Conservation (phyloP, 2,797 vertebrate species). For the Chaetophractus vellerosus region DNA sequence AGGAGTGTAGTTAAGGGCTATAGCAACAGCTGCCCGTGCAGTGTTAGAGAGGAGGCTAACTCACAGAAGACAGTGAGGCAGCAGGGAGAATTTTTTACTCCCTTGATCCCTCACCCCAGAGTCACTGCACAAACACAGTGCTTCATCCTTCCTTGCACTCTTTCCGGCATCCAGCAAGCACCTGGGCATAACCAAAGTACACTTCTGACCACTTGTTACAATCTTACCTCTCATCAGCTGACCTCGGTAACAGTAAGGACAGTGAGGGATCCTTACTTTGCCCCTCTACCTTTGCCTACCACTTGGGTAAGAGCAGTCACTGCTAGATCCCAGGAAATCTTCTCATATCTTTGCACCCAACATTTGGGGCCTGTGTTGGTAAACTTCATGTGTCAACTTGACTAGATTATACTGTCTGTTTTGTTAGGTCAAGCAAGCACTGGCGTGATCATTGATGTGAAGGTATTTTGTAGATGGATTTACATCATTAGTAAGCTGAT, state of each 20-base stretch:
- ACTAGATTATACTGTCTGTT: no score
- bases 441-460: no score
- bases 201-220: not conserved
- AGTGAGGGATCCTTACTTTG: not conserved
- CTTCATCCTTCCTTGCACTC: not conserved
- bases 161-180: not conserved
- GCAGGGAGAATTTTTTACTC: not conserved
- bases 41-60: not conserved
- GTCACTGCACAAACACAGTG: not conserved
- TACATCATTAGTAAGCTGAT: no score
- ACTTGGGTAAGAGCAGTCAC: not conserved
- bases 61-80: not conserved
- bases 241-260: not conserved
- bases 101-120: not conserved
- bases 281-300: not conserved
- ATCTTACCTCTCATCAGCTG: not conserved
- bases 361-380: not conserved
- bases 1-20: not conserved
- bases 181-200: not conserved
- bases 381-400: no score
- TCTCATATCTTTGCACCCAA: not conserved
- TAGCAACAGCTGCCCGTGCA: accelerated
- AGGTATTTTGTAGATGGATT: no score
- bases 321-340: not conserved
- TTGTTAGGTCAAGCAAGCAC: no score